These are phyloP conservation scores for Drosophila tristis DNA, from an alignment of 1,140 invertebrate genomes.

Conservation along the genomic window DNA sequence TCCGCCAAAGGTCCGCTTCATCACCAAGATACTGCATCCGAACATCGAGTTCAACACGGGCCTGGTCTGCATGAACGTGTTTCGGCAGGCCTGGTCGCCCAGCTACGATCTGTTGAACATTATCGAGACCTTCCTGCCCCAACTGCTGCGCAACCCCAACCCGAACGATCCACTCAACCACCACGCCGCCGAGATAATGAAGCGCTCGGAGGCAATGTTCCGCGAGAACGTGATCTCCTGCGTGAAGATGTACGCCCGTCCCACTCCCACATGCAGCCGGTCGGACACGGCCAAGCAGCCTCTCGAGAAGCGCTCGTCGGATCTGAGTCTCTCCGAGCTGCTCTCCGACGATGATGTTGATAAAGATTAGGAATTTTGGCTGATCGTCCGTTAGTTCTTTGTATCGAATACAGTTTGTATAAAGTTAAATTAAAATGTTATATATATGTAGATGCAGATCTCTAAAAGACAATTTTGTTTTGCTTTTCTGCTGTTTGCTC, in stretches of 20 bases:
- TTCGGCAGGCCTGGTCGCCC: constrained; percentile 97
- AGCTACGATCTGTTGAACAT: constrained; percentile 99
- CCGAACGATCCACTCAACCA: constrained; percentile 98
- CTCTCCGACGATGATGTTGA: constrained; percentile 52
- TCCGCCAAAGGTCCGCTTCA: constrained; percentile 99
- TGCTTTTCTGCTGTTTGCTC: no score
- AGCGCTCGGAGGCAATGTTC: constrained; percentile 99
- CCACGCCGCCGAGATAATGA: constrained; percentile 98
- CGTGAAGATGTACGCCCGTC: constrained; percentile 96
- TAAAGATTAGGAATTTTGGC: constrained; percentile 12
- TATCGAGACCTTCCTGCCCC: constrained; percentile 99
- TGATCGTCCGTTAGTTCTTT: constrained; percentile 34
- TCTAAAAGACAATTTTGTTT: constrained; percentile 14
- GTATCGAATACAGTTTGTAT: constrained; percentile 22
- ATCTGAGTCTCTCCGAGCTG: constrained; percentile 61
- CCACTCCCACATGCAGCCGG: neutral
- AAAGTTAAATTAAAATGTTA: constrained; percentile 2
- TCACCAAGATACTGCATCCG: constrained; percentile 99
- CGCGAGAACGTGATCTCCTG: constrained; percentile 99
- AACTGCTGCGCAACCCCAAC: constrained; percentile 99
- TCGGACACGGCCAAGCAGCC: constrained; percentile 13
- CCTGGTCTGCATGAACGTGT: constrained; percentile 99
- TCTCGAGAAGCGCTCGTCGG: constrained; percentile 64
- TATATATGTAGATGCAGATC: no score
- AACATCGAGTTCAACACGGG: constrained; percentile 99